Base-by-base conservation (phyloP, 2,888 invertebrate species). In the Heliconius aoede region DNA sequence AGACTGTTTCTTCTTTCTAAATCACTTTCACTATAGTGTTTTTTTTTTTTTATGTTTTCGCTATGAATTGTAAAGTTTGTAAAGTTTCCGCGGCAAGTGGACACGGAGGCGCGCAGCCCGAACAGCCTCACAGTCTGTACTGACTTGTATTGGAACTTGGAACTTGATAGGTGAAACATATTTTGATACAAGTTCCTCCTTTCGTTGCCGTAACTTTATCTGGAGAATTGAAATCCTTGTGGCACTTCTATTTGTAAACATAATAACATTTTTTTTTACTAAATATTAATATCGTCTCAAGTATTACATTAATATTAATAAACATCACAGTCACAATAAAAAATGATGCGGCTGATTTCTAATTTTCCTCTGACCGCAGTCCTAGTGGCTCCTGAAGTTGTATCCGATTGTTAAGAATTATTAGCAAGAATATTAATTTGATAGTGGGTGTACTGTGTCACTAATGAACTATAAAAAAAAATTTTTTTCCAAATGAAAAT, bases 61-160 rank as follows among this genome's bases (percentile, higher is more conserved):
- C 71, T 46, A 61, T 79, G 58, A 80, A 83, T 83, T 80, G 78
- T 83, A 86, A 92, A 92, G 88, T 91, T 93, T 90, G 80, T 77
- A 73, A 86, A 86, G 85, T 90, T 90, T 90, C 88, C 93, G 93
- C 90, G 90, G 84, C 81, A 80, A 83, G 81, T 82, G 83, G 83
- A 81, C 79, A 82, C 80, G 85, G 87, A 90, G 87, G 89, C 93
- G 93, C 90, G 92, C 91, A 84, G 88, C 87, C 89, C 85, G 84
- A 84, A 69, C 89, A 87, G 85, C 87, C 87, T 90, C 90, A 74
- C 87, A 83, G 85, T 90, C 87, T 85, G 87, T 89, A 93, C 93
- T 93, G 91, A 90, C 82, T 80, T 79, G 76, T 76, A 76, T 79
- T 77, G 69, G 68, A 62, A 62, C 9, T 55, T 60, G 60, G 15